Evolutionary conservation across 1,140 invertebrate species (phyloP), one percentile per base, ranked within the genome.

Genomic region (Drosophila willistoni): DNA sequence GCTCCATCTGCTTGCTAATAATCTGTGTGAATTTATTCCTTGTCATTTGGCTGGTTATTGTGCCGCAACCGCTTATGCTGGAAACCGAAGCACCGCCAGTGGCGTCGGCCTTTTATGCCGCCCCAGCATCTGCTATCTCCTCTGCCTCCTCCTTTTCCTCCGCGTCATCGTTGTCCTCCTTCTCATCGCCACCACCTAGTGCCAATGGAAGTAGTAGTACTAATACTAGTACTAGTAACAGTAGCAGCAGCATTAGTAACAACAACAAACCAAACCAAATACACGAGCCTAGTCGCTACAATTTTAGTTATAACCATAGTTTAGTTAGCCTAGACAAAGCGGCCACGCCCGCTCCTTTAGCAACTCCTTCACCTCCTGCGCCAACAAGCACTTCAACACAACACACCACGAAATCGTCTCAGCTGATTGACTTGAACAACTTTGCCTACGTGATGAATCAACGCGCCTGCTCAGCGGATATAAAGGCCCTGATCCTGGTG

Each of bases 361-460:
- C 55, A 7, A 25, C 42, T 0, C 51, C 72, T 77, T 51, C 66
- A 12, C 55, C 77, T 51, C 51, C 77, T 47, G 56, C 68, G 2
- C 41, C 17, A 22, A 22, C 17, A 10, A 22, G 9, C 44, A 22
- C 9, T 22, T 29, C 29, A 29, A 29, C 29, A 5, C 17, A 51
- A 12, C 44, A 51, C 10, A 10, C 68, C 4, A 83, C 36, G 12
- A 39, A 87, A 73, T 93, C 93, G 77, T 92, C 86, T 82, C 91
- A 72, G 90, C 86, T 91, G 39, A 94, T 95, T 65, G 93, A 95
- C 87, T 82, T 95, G 36, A 92, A 93, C 34, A 90, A 94, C 70
- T 95, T 95, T 73, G 83, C 90, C 55, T 95, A 95, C 81, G 90
- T 86, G 14, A 92, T 94, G n/a, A 93, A 93, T 66, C 94, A 94